A percentile compares a stretch with the other conserved stretches of the same genome.
These are phyloP conservation scores for Morone chrysops DNA, from an alignment of 2,113 vertebrate genomes.

Conservation along the genomic window DNA sequence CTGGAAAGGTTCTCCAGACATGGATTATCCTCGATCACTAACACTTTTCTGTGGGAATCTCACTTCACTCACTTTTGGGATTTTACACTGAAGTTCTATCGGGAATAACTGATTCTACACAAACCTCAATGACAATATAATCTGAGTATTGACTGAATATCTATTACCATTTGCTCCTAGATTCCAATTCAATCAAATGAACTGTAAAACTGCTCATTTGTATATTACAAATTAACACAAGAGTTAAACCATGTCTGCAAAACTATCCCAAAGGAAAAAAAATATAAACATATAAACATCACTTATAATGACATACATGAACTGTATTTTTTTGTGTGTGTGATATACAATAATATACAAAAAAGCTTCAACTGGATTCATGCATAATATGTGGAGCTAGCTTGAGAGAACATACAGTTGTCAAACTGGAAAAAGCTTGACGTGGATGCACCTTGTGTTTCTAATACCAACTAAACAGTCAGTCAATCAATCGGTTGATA, in stretches of 20 bases:
- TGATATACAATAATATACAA: constrained; percentile 78
- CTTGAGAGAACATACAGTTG: constrained; percentile 72
- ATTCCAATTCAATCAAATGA: not conserved
- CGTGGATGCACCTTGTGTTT: constrained; percentile 63
- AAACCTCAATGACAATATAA: not conserved
- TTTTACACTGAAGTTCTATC: not conserved
- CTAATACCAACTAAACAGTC: constrained; percentile 38
- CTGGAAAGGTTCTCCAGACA: constrained; percentile 46
- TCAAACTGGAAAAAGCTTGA: constrained; percentile 58
- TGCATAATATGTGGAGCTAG: constrained; percentile 79
- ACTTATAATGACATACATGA: constrained; percentile 69
- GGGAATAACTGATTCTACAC: not conserved
- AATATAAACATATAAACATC: constrained; percentile 64
- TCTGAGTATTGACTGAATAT: not conserved
- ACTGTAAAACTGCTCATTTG: not conserved
- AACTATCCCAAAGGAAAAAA: constrained; percentile 20
- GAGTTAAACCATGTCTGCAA: constrained; percentile 55
- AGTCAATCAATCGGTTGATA: constrained; percentile 4
- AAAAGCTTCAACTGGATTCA: constrained; percentile 78
- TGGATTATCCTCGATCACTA: constrained; percentile 28
- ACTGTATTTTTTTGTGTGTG: constrained; percentile 54
- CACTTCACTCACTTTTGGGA: not conserved
- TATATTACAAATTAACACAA: not conserved
- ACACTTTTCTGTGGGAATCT: not conserved
- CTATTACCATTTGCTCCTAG: not conserved